phyloP scores from a whole-genome alignment of 2,888 invertebrate species.

The Sialis fuliginosa region DNA sequence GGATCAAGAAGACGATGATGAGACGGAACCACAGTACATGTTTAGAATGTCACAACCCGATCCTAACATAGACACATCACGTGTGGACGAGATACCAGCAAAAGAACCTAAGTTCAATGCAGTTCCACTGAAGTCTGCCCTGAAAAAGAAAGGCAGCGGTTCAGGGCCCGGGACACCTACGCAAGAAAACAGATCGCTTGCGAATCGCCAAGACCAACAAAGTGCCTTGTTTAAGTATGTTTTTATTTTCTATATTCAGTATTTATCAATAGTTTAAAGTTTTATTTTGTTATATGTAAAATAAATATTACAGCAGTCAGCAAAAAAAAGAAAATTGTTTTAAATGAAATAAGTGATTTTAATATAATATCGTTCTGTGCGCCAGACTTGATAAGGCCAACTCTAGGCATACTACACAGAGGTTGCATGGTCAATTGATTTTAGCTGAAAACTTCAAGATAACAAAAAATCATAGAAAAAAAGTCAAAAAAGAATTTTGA shows the following conservation, averaged over 20 bases:
- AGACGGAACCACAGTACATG: slow-evolving; percentile 27
- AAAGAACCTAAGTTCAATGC: slow-evolving; percentile 85
- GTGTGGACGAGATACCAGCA: slow-evolving; percentile 82
- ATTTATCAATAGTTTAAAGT: neutral
- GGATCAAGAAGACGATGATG: slow-evolving; percentile 44
- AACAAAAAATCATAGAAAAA: too few species aligned
- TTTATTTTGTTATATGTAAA: too few species aligned
- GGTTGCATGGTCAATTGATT: too few species aligned
- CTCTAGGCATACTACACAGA: too few species aligned
- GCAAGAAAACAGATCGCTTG: slow-evolving; percentile 47
- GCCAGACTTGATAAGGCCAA: too few species aligned
- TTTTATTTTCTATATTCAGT: slow-evolving; percentile 7
- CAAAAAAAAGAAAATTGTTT: too few species aligned
- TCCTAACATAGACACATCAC: slow-evolving; percentile 58
- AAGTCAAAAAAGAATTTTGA: too few species aligned
- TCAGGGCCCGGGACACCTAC: slow-evolving; percentile 43
- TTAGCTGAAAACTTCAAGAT: too few species aligned
- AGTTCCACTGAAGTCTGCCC: slow-evolving; percentile 79
- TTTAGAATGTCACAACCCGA: slow-evolving; percentile 40
- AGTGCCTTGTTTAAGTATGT: slow-evolving; percentile 70
- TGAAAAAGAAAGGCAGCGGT: slow-evolving; percentile 55
- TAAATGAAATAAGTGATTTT: too few species aligned
- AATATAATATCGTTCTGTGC: too few species aligned
- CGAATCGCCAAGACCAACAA: slow-evolving; percentile 52
- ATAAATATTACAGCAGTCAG: too few species aligned